Evolutionary conservation across 2,113 vertebrate species (phyloP), one percentile per base, ranked within the genome.

Genomic region (Podocnemis expansa): DNA sequence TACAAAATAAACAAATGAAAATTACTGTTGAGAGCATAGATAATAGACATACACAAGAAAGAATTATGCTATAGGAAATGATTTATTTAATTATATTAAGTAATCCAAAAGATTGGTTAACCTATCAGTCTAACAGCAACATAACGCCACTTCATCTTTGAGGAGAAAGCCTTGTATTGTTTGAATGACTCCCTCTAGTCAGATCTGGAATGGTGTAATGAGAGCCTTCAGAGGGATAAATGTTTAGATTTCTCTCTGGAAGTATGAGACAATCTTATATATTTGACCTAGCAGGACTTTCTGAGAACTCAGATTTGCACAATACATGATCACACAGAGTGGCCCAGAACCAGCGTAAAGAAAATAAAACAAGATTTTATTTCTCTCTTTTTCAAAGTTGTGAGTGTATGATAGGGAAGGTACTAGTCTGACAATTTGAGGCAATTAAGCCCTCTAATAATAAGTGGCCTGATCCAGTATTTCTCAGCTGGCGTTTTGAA

Each of bases 1-100:
- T 79, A 76, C 0, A 41, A 0, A 70, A 70, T 11, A 70, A 19
- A 70, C n/a, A 70, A 38, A 70, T 38, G 17, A 22, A 70, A 70
- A 70, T 70, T 38, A 70, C n/a, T 38, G n/a, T 19, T 22, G 63
- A 22, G 38, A 4, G 63, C 8, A 22, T 38, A 45, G 41, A 45
- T 43, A 76, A 45, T 45, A 76, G 17, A 2, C 75, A 4, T 4
- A 75, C 83, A 76, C 25, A 8, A 84, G 16, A 70, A 38, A 88
- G 84, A 45, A 45, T 3, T 29, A 1, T 8, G 58, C 55, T 76
- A 1, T 16, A 4, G 67, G 51, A 87, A 81, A 63, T 19, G 1
- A 80, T 85, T 88, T 88, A 63, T 56, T 78, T 78, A 54, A 52
- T 87, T 91, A 82, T 63, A 58, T 95, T 81, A 93, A 84, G 45